phyloP scores from a whole-genome alignment of 2,888 invertebrate species.

The Bombylius discolor region DNA sequence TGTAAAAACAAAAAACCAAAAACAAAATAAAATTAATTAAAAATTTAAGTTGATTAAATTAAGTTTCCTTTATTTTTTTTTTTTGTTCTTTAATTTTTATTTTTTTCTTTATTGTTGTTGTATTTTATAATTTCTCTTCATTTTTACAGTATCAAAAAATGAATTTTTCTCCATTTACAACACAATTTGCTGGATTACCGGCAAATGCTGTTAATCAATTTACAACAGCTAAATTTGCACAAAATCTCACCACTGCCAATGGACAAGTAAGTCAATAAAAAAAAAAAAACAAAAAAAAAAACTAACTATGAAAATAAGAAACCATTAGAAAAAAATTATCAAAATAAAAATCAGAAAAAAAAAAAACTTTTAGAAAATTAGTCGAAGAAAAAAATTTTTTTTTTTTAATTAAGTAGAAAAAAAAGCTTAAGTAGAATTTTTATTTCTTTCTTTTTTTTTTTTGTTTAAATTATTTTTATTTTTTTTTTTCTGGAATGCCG shows the following conservation, averaged over 20 bases:
- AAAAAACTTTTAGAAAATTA: no score
- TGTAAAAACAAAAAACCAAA: no score
- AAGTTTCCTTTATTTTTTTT: neutral
- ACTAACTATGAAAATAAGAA: neutral
- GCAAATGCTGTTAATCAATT: conserved; percentile 47
- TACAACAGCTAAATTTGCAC: conserved; percentile 53
- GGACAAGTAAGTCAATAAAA: conserved; percentile 40
- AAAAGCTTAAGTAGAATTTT: no score
- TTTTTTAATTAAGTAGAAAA: no score
- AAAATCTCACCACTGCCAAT: conserved; percentile 51
- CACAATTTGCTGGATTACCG: conserved; percentile 47
- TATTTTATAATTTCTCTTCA: neutral
- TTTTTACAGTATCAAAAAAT: conserved; percentile 35
- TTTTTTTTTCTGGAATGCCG: no score
- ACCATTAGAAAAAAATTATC: neutral
- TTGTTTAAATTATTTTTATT: no score
- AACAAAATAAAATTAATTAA: no score
- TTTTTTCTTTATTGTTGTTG: neutral
- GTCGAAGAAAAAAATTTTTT: no score
- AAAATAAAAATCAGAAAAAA: no score
- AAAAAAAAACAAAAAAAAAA: no score
- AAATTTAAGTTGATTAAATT: neutral
- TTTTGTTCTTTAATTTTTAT: neutral
- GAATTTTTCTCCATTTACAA: conserved; percentile 64
- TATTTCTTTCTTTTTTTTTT: no score